A percentile compares a stretch with the other conserved stretches of the same genome.
phyloP scores from a whole-genome alignment of 2,797 vertebrate genomes.

The Gymnothorax javanicus region DNA sequence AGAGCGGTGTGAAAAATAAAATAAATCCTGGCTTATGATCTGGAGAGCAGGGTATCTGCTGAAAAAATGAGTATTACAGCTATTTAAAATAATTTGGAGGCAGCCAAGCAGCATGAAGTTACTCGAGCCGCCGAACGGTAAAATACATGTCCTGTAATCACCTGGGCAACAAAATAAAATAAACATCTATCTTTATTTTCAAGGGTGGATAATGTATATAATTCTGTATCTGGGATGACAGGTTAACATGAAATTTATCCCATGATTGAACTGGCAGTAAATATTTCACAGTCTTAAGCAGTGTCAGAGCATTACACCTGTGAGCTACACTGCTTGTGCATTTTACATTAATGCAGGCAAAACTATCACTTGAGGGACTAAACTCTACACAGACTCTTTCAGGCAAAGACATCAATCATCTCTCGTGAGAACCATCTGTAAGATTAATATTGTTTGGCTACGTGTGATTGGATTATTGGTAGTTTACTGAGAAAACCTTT shows the following conservation, averaged over 20 bases:
- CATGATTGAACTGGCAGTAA: background rate
- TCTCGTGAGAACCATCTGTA: too few relatives aligned
- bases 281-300: too few relatives aligned
- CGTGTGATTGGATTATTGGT: background rate
- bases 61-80: background rate
- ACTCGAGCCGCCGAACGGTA: too few relatives aligned
- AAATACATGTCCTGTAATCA: too few relatives aligned
- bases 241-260: background rate
- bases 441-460: background rate
- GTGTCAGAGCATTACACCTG: too few relatives aligned
- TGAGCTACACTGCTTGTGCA: too few relatives aligned
- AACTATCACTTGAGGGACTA: background rate
- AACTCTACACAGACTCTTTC: too few relatives aligned
- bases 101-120: too few relatives aligned
- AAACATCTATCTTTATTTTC: background rate
- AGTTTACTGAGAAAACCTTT: background rate
- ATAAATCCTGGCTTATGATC: background rate
- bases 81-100: background rate
- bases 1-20: background rate
- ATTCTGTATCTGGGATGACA: conserved; percentile 17
- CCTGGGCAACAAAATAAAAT: too few relatives aligned
- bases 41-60: background rate
- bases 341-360: background rate
- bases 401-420: too few relatives aligned
- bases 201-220: background rate